Evolutionary conservation across 2,888 invertebrate genomes (phyloP).

Genomic region (Netelia melanura): DNA sequence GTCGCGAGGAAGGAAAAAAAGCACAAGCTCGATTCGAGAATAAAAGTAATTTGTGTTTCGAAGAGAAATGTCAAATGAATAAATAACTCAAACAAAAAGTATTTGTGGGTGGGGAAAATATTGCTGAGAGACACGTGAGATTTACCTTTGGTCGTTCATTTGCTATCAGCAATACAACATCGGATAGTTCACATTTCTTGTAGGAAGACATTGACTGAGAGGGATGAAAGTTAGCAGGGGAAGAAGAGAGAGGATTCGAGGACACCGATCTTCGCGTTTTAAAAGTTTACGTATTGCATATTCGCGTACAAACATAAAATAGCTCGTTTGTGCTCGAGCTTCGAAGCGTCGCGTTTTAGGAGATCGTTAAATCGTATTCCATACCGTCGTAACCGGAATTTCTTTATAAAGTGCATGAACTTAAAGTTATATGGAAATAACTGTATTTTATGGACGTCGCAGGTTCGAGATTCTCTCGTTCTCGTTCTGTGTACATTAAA

Average conservation of each 20-base stretch:
- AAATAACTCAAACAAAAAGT: too few relatives aligned
- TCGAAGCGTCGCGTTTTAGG: conserved; percentile 28
- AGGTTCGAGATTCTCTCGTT: conserved; percentile 11
- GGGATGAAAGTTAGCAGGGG: conserved; percentile 23
- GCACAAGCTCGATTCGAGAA: too few relatives aligned
- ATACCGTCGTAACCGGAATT: conserved; percentile 48
- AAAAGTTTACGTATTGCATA: conserved; percentile 8
- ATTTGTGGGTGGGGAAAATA: background rate
- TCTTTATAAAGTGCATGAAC: conserved; percentile 42
- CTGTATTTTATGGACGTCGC: conserved; percentile 35
- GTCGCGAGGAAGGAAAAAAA: conserved; percentile 23
- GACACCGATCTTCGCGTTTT: conserved; percentile 14
- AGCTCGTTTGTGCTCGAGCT: conserved; percentile 37
- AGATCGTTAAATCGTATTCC: conserved; percentile 39
- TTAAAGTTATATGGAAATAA: conserved; percentile 5
- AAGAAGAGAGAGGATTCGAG: conserved; percentile 2
- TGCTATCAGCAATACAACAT: background rate
- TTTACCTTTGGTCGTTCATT: background rate
- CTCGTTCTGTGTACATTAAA: background rate
- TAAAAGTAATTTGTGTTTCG: conserved; percentile 2
- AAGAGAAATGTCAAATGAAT: background rate
- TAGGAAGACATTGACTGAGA: conserved; percentile 25
- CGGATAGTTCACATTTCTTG: conserved; percentile 14
- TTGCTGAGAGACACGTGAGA: background rate
- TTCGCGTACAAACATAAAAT: conserved; percentile 5